Conservation (phyloP, 2,888 invertebrate genomes). For the Arge pagana region DNA sequence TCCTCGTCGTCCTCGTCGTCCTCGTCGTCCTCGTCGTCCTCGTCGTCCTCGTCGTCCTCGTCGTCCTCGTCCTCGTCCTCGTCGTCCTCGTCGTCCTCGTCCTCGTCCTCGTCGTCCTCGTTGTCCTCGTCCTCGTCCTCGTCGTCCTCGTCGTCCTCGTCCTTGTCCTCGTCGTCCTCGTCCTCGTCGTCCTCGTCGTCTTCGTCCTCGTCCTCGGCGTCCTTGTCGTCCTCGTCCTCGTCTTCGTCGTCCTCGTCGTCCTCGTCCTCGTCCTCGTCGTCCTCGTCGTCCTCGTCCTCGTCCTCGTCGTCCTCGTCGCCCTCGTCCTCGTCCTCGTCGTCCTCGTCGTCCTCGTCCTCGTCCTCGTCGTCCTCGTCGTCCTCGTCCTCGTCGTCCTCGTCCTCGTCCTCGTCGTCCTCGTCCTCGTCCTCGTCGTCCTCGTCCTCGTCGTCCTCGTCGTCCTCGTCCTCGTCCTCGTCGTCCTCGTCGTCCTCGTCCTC, state of each 20-base stretch:
- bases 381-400: background rate
- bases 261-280: background rate
- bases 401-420: background rate
- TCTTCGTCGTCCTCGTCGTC: background rate
- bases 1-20: background rate
- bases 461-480: conserved; percentile 5
- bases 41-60: conserved; percentile 6
- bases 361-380: background rate
- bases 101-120: too few species aligned
- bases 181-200: too few species aligned
- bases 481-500: conserved; percentile 5
- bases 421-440: background rate
- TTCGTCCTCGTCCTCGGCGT: too few species aligned
- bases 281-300: too few species aligned
- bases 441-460: background rate
- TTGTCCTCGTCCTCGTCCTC: too few species aligned
- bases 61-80: background rate
- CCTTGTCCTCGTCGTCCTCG: too few species aligned
- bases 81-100: background rate
- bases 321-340: background rate
- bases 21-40: background rate
- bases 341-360: background rate
- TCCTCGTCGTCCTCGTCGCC: too few species aligned
- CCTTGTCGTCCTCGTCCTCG: too few species aligned
- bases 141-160: too few species aligned